Evolutionary conservation across 2,113 vertebrate species (phyloP).

Genomic region (Perognathus longimembris): DNA sequence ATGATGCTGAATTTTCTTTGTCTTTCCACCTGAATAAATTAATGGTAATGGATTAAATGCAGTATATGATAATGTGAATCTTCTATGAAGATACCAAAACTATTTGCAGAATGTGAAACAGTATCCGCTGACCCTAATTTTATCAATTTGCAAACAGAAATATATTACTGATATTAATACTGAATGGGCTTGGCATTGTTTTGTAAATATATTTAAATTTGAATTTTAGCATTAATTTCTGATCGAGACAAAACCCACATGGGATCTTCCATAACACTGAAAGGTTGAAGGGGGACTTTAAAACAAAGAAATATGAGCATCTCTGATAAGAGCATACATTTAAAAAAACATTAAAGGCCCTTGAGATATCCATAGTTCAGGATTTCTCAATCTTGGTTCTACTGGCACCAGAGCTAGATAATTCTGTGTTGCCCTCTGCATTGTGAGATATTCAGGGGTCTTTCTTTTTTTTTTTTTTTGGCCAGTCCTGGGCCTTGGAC

Average conservation of each 20-base stretch:
- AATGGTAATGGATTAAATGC: constrained; percentile 31
- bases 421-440: neutral
- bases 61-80: constrained; percentile 38
- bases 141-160: constrained; percentile 53
- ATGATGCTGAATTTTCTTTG: constrained; percentile 14
- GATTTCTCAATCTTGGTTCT: neutral
- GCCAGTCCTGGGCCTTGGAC: too few relatives aligned
- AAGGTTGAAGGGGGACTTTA: neutral
- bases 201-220: constrained; percentile 14
- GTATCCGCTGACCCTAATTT: neutral
- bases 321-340: neutral
- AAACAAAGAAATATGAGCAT: neutral
- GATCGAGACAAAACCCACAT: neutral
- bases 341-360: neutral
- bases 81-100: constrained; percentile 34
- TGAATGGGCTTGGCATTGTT: constrained; percentile 14
- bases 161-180: constrained; percentile 20
- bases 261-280: neutral
- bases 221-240: constrained; percentile 5
- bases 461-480: too few relatives aligned
- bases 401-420: too few relatives aligned
- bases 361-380: neutral
- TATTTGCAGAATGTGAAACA: constrained; percentile 34
- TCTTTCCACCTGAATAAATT: constrained; percentile 23
- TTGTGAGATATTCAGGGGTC: neutral